Percentiles rank a stretch among this genome's conserved stretches.
phyloP scores from a whole-genome alignment of 2,888 invertebrate species.

The Cybosia mesomella region DNA sequence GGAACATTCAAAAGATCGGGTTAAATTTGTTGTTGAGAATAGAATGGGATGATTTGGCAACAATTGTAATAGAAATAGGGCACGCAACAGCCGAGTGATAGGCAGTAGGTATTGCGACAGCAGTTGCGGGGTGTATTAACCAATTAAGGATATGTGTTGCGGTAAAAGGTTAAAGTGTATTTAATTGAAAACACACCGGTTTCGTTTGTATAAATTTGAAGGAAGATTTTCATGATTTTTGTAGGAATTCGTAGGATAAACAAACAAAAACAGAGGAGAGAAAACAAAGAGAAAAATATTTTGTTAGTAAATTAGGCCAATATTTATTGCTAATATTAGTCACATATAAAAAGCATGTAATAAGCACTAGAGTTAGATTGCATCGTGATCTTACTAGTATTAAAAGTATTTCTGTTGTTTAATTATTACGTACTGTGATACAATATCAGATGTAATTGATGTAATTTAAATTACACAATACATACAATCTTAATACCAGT shows the following conservation, averaged over 20 bases:
- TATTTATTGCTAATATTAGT: conserved; percentile 42
- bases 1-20: not conserved
- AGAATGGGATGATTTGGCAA: conserved; percentile 37
- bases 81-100: conserved; percentile 69
- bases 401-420: conserved; percentile 6
- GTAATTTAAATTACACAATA: not conserved
- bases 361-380: conserved; percentile 16
- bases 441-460: not conserved
- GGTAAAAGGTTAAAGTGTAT: conserved; percentile 66
- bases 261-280: conserved; percentile 66
- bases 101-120: conserved; percentile 52
- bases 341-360: conserved; percentile 15
- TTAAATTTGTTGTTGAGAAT: conserved; percentile 26
- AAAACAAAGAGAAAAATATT: conserved; percentile 55
- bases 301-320: conserved; percentile 66
- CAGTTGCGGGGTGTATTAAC: conserved; percentile 68
- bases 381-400: conserved; percentile 7
- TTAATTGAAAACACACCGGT: conserved; percentile 57
- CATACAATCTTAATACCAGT: conserved; percentile 5
- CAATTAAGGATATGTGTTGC: conserved; percentile 66
- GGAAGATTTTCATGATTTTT: not conserved
- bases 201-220: conserved; percentile 6
- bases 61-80: conserved; percentile 63
- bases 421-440: not conserved
- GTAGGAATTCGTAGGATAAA: conserved; percentile 28